Conservation (phyloP, 1,140 invertebrate genomes). For the Elymnias hypermnestra region DNA sequence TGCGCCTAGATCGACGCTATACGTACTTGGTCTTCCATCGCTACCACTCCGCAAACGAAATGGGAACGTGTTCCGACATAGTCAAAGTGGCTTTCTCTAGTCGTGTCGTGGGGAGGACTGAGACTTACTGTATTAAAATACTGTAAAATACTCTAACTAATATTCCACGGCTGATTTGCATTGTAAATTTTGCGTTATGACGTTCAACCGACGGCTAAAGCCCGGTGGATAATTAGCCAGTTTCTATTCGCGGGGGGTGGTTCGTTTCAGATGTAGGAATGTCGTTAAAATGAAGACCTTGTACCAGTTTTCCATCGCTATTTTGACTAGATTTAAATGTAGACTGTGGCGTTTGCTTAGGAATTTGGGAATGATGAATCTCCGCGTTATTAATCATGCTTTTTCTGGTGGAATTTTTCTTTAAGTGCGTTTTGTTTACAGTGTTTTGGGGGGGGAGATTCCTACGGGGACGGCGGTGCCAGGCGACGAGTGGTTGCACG, state of each 20-base stretch:
- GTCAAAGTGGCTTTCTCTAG: constrained; percentile 50
- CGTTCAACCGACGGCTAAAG: constrained; percentile 61
- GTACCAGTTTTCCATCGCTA: constrained; percentile 31
- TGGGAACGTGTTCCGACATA: constrained; percentile 36
- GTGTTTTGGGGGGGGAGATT: constrained; percentile 44
- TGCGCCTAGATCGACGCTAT: constrained; percentile 27
- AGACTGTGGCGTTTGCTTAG: no score
- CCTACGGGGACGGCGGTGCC: constrained; percentile 56
- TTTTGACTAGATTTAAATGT: no score
- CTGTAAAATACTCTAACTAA: constrained; percentile 72
- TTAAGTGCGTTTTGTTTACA: constrained; percentile 51
- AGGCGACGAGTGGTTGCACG: constrained; percentile 56
- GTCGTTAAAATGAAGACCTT: constrained; percentile 49
- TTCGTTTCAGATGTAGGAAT: constrained; percentile 39
- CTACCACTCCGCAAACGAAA: constrained; percentile 24
- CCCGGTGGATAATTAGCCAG: constrained; percentile 71
- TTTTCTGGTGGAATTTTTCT: constrained; percentile 26
- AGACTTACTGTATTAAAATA: constrained; percentile 70
- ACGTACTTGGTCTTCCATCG: constrained; percentile 68
- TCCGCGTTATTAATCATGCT: neutral
- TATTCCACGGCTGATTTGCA: constrained; percentile 72
- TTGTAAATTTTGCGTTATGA: constrained; percentile 70
- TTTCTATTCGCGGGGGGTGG: constrained; percentile 64
- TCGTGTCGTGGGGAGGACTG: constrained; percentile 65
- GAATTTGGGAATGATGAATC: constrained; percentile 16